Base-by-base conservation (phyloP, 2,888 invertebrate genomes). In the Margaritifera margaritifera region DNA sequence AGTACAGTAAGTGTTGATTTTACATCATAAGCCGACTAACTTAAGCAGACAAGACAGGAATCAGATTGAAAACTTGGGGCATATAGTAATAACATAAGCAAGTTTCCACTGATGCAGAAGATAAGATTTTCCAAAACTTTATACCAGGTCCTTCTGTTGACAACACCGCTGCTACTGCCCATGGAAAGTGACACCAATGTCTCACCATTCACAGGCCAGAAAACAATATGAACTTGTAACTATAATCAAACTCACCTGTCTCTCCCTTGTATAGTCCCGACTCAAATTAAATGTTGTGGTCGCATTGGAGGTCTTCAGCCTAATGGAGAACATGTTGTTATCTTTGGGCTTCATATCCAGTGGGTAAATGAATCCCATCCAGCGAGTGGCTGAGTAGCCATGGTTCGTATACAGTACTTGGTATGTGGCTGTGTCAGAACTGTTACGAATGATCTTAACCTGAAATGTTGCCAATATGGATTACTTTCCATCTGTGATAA, bases 361-460 rank as follows among this genome's bases (percentile, higher is more conserved):
- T 15, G 96, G 94, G 75, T 95, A 93, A 18, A 97, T 92, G 90
- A 94, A 97, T 0, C 97, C 97, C 22, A 93, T 90, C 93, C 86
- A 71, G 62, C 77, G 67, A 1, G 71, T 66, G 8, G 51, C 53
- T 27, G 69, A 64, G 55, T 60, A 53, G 25, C 80, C 71, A 8
- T 74, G 68, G 11, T 71, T 84, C 75, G 75, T 82, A 61, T 71
- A 84, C 71, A 75, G 93, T 67, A 85, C 79, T 59, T 90, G 93
- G 0, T 94, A 94, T 0, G 93, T 93, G 90, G 95, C 95, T 81
- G 94, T 94, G 50, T 92, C 95, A 59, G 94, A 94, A 0, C 96
- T 96, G 5, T 95, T 94, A 85, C 96, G 96, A 6, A 96, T 94
- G 57, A 96, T 94, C 0, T 93, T 93, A 22, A 96, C 89, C 91